Evolutionary conservation across 2,888 invertebrate species (phyloP).

Genomic region (Cinara cedri): DNA sequence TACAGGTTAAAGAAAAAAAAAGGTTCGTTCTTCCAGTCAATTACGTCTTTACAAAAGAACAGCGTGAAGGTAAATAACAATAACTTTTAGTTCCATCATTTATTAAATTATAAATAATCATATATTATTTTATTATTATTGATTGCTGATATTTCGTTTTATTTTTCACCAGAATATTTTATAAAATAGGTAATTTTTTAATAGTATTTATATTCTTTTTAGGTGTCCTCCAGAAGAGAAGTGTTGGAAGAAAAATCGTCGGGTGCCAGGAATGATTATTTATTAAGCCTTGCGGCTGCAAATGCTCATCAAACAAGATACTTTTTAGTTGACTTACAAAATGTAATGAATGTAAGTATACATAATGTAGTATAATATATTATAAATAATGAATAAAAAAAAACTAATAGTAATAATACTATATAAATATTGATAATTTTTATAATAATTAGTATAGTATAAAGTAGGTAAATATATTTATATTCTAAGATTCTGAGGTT

Average conservation of each 20-base stretch:
- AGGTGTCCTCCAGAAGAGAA: constrained; percentile 85
- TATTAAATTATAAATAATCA: neutral
- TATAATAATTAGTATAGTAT: too few relatives aligned
- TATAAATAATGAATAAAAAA: too few relatives aligned
- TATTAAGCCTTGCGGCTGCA: constrained; percentile 87
- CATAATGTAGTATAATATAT: too few relatives aligned
- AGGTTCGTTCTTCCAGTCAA: constrained; percentile 93
- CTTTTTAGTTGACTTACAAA: constrained; percentile 88
- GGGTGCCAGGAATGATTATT: constrained; percentile 91
- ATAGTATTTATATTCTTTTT: constrained; percentile 55
- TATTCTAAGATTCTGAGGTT: too few relatives aligned
- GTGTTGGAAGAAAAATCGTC: constrained; percentile 92
- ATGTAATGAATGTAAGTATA: constrained; percentile 74
- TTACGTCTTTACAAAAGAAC: constrained; percentile 93
- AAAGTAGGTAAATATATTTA: too few relatives aligned
- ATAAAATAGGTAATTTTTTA: constrained; percentile 9
- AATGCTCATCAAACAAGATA: constrained; percentile 92
- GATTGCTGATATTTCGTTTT: neutral
- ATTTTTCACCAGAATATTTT: neutral
- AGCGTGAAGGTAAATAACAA: constrained; percentile 79
- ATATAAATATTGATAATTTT: too few relatives aligned
- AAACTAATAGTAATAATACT: too few relatives aligned
- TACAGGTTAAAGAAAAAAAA: constrained; percentile 91
- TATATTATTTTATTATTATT: neutral
- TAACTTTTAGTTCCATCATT: constrained; percentile 10